These are phyloP conservation scores for Centroberyx gerrardi DNA, from an alignment of 2,797 vertebrate genomes.

Conservation along the genomic window DNA sequence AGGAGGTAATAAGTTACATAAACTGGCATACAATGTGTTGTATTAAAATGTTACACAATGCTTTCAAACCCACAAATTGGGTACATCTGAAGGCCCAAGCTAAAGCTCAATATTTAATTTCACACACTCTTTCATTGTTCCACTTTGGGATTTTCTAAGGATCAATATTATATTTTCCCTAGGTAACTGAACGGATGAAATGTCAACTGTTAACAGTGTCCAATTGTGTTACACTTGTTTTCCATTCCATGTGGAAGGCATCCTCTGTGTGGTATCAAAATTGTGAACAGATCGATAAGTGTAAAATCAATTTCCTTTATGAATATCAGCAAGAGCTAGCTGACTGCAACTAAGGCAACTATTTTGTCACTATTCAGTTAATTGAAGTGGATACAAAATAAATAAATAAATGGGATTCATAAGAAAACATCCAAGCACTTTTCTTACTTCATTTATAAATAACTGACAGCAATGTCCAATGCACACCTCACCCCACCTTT, in stretches of 20 bases:
- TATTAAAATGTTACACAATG: too few species aligned
- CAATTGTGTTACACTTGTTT: too few species aligned
- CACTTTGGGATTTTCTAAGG: not conserved
- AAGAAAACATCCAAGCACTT: not conserved
- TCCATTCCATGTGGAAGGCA: not conserved
- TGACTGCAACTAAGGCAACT: not conserved
- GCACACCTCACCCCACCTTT: too few species aligned
- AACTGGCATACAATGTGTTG: too few species aligned
- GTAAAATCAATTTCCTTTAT: not conserved
- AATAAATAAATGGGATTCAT: not conserved
- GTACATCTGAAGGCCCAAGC: too few species aligned
- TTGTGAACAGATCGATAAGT: not conserved
- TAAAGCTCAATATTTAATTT: not conserved
- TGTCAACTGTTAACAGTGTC: not conserved
- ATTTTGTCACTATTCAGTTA: not conserved
- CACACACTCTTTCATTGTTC: too few species aligned
- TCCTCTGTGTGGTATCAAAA: not conserved
- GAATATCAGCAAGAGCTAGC: too few species aligned
- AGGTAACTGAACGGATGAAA: not conserved
- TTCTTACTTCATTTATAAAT: too few species aligned
- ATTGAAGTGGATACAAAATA: not conserved
- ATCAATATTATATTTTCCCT: conserved; percentile 4
- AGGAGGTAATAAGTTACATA: too few species aligned
- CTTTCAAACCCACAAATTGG: too few species aligned
- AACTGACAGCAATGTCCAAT: too few species aligned